Percentiles rank a stretch among this genome's conserved stretches.
These are phyloP conservation scores for Neosalanx taihuensis DNA, from an alignment of 2,797 vertebrate genomes.

Conservation along the genomic window DNA sequence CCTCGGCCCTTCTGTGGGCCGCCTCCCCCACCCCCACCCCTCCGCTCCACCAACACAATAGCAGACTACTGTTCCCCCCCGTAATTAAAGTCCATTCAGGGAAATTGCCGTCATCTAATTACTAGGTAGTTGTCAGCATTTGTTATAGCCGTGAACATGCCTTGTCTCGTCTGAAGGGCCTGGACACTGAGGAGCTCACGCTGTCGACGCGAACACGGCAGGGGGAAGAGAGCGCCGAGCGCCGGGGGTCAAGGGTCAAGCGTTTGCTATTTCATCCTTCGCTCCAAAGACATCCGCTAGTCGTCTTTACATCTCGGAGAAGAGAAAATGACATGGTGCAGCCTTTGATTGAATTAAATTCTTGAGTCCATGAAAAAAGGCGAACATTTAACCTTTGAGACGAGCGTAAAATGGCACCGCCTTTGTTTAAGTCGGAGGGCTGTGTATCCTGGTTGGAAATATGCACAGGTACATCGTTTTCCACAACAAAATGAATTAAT, in stretches of 20 bases:
- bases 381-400: constrained; percentile 48
- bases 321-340: constrained; percentile 42
- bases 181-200: constrained; percentile 45
- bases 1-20: constrained; percentile 55
- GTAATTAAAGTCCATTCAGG: constrained; percentile 84
- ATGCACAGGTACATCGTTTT: constrained; percentile 16
- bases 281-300: constrained; percentile 52
- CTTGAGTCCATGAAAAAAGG: constrained; percentile 45
- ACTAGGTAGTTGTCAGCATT: constrained; percentile 80
- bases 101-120: constrained; percentile 81
- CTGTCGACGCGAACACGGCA: constrained; percentile 63
- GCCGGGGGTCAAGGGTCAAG: constrained; percentile 46
- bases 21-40: constrained; percentile 49
- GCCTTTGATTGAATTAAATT: constrained; percentile 55
- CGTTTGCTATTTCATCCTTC: constrained; percentile 37
- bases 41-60: constrained; percentile 55
- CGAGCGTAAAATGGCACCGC: constrained; percentile 53
- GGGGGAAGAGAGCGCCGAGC: constrained; percentile 34
- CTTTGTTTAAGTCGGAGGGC: constrained; percentile 33
- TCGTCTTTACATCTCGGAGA: constrained; percentile 39
- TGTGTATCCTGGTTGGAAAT: constrained; percentile 43
- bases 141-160: constrained; percentile 61
- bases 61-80: constrained; percentile 65
- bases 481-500: too few species aligned
- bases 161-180: constrained; percentile 51